Percentiles rank a stretch among this genome's conserved stretches.
Conservation (phyloP, 2,113 vertebrate genomes). For the Meleagris gallopavo region DNA sequence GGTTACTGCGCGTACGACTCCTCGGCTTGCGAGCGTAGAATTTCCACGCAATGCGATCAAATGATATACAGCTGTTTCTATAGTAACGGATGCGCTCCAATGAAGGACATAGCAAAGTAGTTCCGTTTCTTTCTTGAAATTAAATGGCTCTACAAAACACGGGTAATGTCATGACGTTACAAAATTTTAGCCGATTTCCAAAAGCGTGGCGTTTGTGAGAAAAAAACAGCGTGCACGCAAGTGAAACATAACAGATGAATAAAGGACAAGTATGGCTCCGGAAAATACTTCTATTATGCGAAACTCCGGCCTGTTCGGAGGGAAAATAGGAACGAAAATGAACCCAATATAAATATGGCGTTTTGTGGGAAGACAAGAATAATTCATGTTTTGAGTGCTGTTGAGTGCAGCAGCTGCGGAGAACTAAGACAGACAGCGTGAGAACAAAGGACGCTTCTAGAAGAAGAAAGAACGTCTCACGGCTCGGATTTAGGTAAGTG, state of each 20-base stretch:
- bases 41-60: not conserved
- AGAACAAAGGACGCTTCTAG: no score
- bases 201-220: not conserved
- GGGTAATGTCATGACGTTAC: not conserved
- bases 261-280: not conserved
- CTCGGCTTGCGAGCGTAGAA: no score
- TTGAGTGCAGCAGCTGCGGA: no score
- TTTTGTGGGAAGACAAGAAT: not conserved
- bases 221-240: no score
- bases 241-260: rapidly evolving
- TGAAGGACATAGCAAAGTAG: not conserved
- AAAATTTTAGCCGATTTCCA: not conserved
- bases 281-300: not conserved
- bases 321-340: not conserved
- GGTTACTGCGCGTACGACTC: no score
- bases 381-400: no score
- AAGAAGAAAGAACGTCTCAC: no score
- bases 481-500: no score
- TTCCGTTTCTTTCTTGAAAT: no score
- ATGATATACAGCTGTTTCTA: not conserved
- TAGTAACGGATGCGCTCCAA: slow-evolving; percentile 1
- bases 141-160: not conserved
- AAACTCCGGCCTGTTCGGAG: not conserved
- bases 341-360: not conserved
- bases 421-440: no score